Evolutionary conservation across 2,113 vertebrate genomes (phyloP).

Genomic region (Sebastes schlegelii): DNA sequence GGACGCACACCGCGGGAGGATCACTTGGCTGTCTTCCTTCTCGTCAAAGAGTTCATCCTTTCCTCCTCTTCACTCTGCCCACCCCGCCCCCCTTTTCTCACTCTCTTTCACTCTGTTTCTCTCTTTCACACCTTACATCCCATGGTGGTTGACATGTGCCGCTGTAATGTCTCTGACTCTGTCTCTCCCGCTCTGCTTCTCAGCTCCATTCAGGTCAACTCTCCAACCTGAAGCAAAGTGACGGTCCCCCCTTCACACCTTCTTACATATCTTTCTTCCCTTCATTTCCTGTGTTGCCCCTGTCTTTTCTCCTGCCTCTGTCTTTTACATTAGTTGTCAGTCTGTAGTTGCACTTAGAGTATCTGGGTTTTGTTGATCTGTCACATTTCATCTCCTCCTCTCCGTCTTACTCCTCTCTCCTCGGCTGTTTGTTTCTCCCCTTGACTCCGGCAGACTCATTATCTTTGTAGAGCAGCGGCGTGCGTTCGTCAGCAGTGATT

Average conservation of each 20-base stretch:
- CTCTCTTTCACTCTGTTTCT: constrained; percentile 64
- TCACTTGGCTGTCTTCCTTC: constrained; percentile 21
- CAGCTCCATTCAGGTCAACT: constrained; percentile 73
- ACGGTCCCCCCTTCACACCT: constrained; percentile 44
- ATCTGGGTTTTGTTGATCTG: constrained; percentile 71
- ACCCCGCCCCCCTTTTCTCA: constrained; percentile 31
- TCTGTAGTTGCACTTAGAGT: constrained; percentile 61
- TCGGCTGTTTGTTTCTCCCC: constrained; percentile 77
- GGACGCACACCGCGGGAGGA: constrained; percentile 36
- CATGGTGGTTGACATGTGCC: constrained; percentile 73
- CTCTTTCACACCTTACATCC: constrained; percentile 71
- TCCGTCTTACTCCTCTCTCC: constrained; percentile 51
- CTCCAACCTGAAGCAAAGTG: constrained; percentile 72
- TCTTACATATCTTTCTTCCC: constrained; percentile 46
- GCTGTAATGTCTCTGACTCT: constrained; percentile 64
- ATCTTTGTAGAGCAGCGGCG: constrained; percentile 78
- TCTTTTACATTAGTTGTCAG: constrained; percentile 54
- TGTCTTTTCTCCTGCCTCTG: constrained; percentile 62
- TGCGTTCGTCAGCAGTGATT: constrained; percentile 81
- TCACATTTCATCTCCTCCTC: constrained; percentile 54
- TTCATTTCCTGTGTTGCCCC: constrained; percentile 43
- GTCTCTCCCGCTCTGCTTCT: constrained; percentile 67
- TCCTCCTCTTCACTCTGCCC: constrained; percentile 17
- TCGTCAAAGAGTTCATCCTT: constrained; percentile 35
- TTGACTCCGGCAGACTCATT: constrained; percentile 79